These are phyloP conservation scores for Protobothrops mucrosquamatus DNA, from an alignment of 2,113 vertebrate species.

Conservation along the genomic window DNA sequence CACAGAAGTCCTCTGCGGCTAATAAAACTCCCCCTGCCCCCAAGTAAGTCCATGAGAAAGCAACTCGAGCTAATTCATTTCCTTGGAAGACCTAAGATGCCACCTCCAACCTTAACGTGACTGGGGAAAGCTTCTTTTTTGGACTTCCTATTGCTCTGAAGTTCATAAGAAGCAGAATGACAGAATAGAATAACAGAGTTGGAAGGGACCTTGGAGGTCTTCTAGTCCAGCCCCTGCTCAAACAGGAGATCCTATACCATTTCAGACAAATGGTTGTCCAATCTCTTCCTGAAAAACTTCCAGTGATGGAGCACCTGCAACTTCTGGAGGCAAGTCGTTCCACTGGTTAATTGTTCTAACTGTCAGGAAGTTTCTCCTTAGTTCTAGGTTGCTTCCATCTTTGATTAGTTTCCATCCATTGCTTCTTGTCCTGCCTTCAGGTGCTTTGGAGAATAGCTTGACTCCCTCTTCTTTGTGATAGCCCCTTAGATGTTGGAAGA, in stretches of 20 bases:
- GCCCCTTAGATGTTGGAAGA: background rate
- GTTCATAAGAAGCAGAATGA: background rate
- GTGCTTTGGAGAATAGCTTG: background rate
- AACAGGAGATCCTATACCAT: background rate
- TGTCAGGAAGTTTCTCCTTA: background rate
- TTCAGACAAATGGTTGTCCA: background rate
- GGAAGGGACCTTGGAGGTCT: background rate
- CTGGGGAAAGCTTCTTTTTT: background rate
- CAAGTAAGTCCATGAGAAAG: slow-evolving; percentile 61
- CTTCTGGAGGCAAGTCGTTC: background rate
- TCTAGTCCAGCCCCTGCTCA: background rate
- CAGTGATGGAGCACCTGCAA: rapidly evolving
- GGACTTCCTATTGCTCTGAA: background rate
- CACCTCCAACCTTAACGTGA: background rate
- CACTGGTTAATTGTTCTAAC: background rate
- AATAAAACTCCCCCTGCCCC: background rate
- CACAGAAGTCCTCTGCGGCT: background rate
- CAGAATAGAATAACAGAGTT: background rate
- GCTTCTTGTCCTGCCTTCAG: background rate
- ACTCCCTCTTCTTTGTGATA: background rate
- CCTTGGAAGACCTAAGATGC: background rate
- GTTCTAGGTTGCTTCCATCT: background rate
- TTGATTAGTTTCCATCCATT: too few relatives aligned
- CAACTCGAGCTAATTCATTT: too few relatives aligned
- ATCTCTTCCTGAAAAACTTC: background rate